Evolutionary conservation across 2,113 vertebrate genomes (phyloP).

Genomic region (Colius striatus): DNA sequence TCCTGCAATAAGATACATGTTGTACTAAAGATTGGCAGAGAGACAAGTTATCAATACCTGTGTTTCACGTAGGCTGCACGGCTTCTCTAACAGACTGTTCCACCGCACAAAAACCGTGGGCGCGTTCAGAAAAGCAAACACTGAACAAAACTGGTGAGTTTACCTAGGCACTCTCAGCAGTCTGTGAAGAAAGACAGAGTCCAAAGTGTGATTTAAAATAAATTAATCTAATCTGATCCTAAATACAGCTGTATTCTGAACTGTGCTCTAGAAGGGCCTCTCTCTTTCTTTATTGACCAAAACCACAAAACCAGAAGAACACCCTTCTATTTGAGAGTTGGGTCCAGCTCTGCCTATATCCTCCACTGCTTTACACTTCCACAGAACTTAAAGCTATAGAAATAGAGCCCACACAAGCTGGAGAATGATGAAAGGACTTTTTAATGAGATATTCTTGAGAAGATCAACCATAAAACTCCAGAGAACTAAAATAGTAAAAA

Average conservation of each 20-base stretch:
- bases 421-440: background rate
- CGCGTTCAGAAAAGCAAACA: background rate
- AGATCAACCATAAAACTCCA: background rate
- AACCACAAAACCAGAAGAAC: background rate
- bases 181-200: background rate
- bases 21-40: background rate
- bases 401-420: background rate
- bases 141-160: background rate
- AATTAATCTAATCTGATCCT: background rate
- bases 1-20: slow-evolving; percentile 33
- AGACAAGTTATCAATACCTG: background rate
- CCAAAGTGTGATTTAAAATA: background rate
- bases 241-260: background rate
- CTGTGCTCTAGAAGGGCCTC: background rate
- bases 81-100: background rate
- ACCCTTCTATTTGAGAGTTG: accelerated
- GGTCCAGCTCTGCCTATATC: accelerated
- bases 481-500: background rate
- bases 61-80: accelerated
- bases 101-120: background rate
- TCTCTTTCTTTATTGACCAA: background rate
- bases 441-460: background rate
- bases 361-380: background rate
- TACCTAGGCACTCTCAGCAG: background rate
- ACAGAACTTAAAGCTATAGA: background rate